These are phyloP conservation scores for Spongilla lacustris DNA, from an alignment of 37 sponge, comb jelly and placozoan species.

Conservation along the genomic window DNA sequence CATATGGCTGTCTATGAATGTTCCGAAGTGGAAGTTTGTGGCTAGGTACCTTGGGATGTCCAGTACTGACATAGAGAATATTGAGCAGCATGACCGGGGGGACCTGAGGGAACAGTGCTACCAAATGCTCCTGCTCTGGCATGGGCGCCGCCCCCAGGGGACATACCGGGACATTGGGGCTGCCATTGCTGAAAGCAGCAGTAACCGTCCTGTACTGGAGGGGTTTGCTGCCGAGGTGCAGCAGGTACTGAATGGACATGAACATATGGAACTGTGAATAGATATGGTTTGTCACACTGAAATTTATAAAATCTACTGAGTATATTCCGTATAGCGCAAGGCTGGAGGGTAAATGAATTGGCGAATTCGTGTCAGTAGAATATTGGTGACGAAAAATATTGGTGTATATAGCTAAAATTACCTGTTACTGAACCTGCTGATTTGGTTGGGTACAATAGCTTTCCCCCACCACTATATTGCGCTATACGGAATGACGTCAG, in stretches of 20 bases:
- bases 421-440: too few relatives aligned
- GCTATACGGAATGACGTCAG: too few relatives aligned
- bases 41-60: conserved; percentile 40
- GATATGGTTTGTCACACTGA: too few relatives aligned
- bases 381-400: too few relatives aligned
- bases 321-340: too few relatives aligned
- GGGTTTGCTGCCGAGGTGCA: conserved; percentile 16
- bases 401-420: too few relatives aligned
- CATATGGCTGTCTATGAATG: conserved; percentile 35
- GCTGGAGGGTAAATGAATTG: too few relatives aligned
- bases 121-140: conserved; percentile 48
- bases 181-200: conserved; percentile 26
- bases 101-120: conserved; percentile 37
- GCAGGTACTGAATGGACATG: conserved; percentile 70
- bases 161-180: conserved; percentile 29
- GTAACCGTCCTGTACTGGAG: conserved; percentile 21
- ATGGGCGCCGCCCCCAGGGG: not conserved
- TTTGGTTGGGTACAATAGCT: too few relatives aligned
- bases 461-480: too few relatives aligned
- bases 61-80: conserved; percentile 11
- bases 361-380: too few relatives aligned
- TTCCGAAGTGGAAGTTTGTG: conserved; percentile 59
- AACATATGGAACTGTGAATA: conserved; percentile 46
- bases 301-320: too few relatives aligned
- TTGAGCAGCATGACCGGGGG: conserved; percentile 6